phyloP scores from a whole-genome alignment of 2,113 vertebrate genomes.

The Malaclemys terrapin region DNA sequence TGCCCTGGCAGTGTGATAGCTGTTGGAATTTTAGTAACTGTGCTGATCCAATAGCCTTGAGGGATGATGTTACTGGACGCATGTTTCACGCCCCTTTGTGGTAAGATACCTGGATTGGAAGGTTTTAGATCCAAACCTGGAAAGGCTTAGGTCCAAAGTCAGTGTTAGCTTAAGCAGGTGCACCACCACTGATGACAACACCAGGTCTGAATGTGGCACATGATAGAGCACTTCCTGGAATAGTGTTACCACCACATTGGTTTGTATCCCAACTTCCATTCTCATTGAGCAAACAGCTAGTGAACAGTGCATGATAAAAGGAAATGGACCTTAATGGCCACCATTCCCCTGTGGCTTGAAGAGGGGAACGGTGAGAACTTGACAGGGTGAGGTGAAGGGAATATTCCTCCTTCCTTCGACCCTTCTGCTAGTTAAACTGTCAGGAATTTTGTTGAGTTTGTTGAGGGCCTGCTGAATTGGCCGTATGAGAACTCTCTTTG shows the following conservation, averaged over 20 bases:
- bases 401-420: background rate
- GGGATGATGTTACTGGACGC: constrained; percentile 24
- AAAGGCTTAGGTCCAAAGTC: background rate
- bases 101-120: background rate
- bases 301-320: background rate
- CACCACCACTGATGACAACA: background rate
- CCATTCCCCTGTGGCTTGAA: background rate
- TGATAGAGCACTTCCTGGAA: background rate
- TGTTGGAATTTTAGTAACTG: background rate
- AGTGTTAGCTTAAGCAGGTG: background rate
- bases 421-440: background rate
- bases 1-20: accelerated
- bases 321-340: background rate
- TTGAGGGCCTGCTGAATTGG: background rate
- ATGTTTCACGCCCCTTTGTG: background rate
- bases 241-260: background rate
- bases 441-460: background rate
- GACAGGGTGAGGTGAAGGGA: accelerated
- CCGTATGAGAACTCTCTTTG: background rate
- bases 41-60: background rate
- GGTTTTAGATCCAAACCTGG: background rate
- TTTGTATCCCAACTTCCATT: background rate
- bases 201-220: background rate
- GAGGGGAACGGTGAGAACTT: background rate
- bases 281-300: background rate